Conservation (phyloP, 2,113 vertebrate species). For the Spizaetus ornatus region DNA sequence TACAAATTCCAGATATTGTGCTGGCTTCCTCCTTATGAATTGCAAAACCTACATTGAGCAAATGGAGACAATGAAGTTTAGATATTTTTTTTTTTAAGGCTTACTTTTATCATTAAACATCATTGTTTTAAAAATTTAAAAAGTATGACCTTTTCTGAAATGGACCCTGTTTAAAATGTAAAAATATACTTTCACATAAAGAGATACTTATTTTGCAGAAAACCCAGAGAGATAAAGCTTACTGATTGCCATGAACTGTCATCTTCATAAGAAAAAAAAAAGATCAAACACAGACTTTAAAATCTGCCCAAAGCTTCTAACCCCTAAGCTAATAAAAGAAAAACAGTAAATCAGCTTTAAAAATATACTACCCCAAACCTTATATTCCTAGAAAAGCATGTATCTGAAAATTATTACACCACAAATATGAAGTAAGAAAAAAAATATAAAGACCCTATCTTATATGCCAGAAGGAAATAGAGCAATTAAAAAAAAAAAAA, state of each 20-base stretch:
- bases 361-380: background rate
- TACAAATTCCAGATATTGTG: background rate
- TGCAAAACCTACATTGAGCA: background rate
- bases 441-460: background rate
- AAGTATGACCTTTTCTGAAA: background rate
- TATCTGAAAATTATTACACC: background rate
- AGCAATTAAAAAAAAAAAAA: background rate
- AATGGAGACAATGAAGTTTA: background rate
- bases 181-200: background rate
- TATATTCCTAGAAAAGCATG: background rate
- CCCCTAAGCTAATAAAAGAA: slow-evolving; percentile 29
- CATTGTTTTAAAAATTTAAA: background rate
- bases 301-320: slow-evolving; percentile 32
- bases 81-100: background rate
- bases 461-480: background rate
- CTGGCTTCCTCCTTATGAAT: background rate
- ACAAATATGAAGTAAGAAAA: background rate
- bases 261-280: background rate
- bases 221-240: slow-evolving; percentile 10
- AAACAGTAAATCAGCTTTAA: slow-evolving; percentile 28
- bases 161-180: background rate
- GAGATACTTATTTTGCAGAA: background rate
- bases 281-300: slow-evolving; percentile 13
- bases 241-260: slow-evolving; percentile 11
- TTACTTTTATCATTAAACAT: background rate